Evolutionary conservation across 2,797 vertebrate species (phyloP), one percentile per base, ranked within the genome.

Genomic region (Hafferia zeledoni): DNA sequence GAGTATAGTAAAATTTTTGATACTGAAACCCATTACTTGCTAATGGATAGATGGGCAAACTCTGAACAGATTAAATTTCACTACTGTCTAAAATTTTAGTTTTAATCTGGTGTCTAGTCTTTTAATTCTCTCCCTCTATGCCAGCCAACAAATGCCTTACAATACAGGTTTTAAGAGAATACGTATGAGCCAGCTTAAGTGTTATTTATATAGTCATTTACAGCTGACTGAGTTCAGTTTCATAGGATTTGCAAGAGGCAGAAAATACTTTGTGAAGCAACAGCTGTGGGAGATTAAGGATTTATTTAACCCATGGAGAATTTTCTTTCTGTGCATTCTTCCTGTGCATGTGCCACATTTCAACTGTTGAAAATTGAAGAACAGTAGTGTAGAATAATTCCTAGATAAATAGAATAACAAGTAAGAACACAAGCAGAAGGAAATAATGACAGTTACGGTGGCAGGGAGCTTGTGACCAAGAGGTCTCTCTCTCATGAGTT

Each of bases 161-260:
- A 89, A 77, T 93, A 85, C 52, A 87, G 84, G 47, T 93, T 85
- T 87, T 77, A 89, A 89, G 75, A 87, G 71, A 91, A 89, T 80
- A 94, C 1, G 0, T 81, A 81, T 81, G 65, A 96, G 61, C 41
- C 52, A 65, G 64, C 80, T 94, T 90, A 87, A 89, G 18, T 85
- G 72, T 91, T 95, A 93, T 83, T 95, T 94, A 85, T 88, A 25
- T 93, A 64, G 90, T 86, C 15, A 83, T 88, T 95, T 95, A 78
- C 76, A 90, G 80, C 79, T 93, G 87, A 93, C 83, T 57, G 91
- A 80, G n/a, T 85, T 91, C 49, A 65, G 85, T 92, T 94, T 87
- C 82, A 53, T 31, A 85, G 79, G 93, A 89, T 93, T 92, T 93
- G 65, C 46, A 77, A 81, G 65, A 86, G 61, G 49, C 44, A 71